Evolutionary conservation across 2,797 vertebrate genomes (phyloP).

Genomic region (Crocodylus rhombifer): DNA sequence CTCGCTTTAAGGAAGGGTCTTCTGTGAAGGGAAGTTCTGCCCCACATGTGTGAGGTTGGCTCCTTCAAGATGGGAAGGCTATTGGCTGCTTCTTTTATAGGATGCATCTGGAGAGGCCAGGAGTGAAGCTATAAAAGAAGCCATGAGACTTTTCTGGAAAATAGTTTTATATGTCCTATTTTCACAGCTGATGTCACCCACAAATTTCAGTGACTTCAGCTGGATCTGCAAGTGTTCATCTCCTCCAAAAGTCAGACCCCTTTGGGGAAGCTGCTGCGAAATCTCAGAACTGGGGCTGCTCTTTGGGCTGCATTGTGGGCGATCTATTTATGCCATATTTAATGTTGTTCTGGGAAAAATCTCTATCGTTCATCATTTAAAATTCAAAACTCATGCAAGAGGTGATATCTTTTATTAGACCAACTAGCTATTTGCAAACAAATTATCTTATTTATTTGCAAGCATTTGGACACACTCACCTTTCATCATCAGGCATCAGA

Average conservation of each 20-base stretch:
- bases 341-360: slow-evolving; percentile 68
- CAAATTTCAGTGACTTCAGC: not conserved
- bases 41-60: not conserved
- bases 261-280: slow-evolving; percentile 6
- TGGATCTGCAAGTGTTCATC: not conserved
- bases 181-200: not conserved
- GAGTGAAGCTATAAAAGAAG: not conserved
- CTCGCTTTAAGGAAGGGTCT: not conserved
- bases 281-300: not conserved
- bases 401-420: too few relatives aligned
- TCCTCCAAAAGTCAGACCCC: slow-evolving; percentile 25
- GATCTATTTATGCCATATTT: slow-evolving; percentile 49
- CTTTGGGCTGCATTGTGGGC: slow-evolving; percentile 27
- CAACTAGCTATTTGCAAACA: too few relatives aligned
- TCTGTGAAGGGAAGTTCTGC: slow-evolving; percentile 27
- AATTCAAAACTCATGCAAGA: not conserved
- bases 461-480: too few relatives aligned
- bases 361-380: slow-evolving; percentile 61
- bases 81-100: slow-evolving; percentile 28
- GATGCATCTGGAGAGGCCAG: not conserved
- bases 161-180: not conserved
- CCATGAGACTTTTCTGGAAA: not conserved
- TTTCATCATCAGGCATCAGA: too few relatives aligned
- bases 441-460: too few relatives aligned
- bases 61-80: slow-evolving; percentile 5